A percentile compares a stretch with the other conserved stretches of the same genome.
Evolutionary conservation across 2,888 invertebrate genomes (phyloP).

Genomic region (Pegoplata infirma): DNA sequence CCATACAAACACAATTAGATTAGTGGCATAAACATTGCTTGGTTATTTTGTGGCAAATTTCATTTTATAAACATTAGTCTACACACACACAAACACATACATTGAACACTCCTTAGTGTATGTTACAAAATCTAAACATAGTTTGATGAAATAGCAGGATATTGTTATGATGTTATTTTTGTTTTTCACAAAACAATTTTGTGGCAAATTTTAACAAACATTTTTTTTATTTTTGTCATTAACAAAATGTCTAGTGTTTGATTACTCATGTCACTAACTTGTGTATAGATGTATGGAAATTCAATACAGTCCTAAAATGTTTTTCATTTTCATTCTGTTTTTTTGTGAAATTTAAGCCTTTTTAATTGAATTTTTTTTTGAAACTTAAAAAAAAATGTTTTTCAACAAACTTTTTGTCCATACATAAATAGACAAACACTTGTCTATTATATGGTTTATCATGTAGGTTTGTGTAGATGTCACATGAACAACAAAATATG

Average conservation of each 20-base stretch:
- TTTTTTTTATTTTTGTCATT: conserved; percentile 18
- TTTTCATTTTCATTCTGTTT: too few species aligned
- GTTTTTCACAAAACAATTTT: conserved; percentile 30
- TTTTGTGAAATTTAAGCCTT: conserved; percentile 45
- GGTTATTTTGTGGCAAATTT: conserved; percentile 50
- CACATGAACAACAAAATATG: conserved; percentile 12
- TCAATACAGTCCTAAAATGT: too few species aligned
- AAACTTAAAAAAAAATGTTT: background rate
- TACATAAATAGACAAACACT: conserved; percentile 14
- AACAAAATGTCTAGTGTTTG: conserved; percentile 10
- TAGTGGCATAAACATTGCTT: conserved; percentile 45
- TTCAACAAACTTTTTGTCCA: background rate
- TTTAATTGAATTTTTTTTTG: conserved; percentile 52
- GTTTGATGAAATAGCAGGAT: background rate
- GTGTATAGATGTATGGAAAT: conserved; percentile 1
- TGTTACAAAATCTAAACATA: conserved; percentile 19
- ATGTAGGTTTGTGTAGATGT: background rate
- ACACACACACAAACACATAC: too few species aligned
- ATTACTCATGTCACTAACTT: background rate
- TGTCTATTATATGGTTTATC: background rate
- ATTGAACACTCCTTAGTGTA: background rate
- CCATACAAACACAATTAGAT: conserved; percentile 40
- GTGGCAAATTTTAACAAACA: conserved; percentile 48
- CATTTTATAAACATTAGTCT: background rate
- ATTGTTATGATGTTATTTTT: too few species aligned